These are phyloP conservation scores for Parus major DNA, from an alignment of 2,113 vertebrate genomes.

Conservation along the genomic window DNA sequence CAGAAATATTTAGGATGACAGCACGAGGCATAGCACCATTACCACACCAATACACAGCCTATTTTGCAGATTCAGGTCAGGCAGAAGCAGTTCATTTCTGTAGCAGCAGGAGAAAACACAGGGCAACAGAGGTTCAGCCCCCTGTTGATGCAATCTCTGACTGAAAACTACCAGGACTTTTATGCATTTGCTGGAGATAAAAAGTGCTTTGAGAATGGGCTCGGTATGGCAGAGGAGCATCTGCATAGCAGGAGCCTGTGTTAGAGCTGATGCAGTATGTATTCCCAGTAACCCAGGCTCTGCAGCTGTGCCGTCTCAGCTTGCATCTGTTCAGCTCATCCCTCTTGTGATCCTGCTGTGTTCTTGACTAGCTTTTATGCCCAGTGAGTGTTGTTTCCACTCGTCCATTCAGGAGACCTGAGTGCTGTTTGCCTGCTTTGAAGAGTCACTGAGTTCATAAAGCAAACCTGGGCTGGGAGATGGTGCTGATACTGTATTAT, in stretches of 20 bases:
- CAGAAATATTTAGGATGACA: not conserved
- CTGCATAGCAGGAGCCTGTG: not conserved
- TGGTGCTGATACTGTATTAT: not conserved
- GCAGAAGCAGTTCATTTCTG: not conserved
- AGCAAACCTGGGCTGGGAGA: not conserved
- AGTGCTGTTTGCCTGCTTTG: not conserved
- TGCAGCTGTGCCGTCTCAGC: not conserved
- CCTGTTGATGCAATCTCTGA: not conserved
- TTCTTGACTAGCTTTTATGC: not conserved
- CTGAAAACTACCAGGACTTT: not conserved
- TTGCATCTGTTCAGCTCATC: not conserved
- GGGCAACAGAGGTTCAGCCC: not conserved
- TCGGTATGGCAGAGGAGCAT: not conserved
- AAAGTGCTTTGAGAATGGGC: not conserved
- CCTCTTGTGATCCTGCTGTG: not conserved
- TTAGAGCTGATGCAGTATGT: not conserved
- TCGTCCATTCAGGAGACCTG: fast-evolving
- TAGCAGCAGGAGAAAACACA: not conserved
- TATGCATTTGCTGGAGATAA: not conserved
- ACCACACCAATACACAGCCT: not conserved
- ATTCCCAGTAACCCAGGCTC: not conserved
- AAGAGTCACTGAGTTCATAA: not conserved
- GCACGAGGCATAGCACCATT: fast-evolving
- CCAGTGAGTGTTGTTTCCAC: not conserved
- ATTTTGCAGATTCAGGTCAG: not conserved